Conservation (phyloP, 1,140 invertebrate species). For the Paraescarpia echinospica region DNA sequence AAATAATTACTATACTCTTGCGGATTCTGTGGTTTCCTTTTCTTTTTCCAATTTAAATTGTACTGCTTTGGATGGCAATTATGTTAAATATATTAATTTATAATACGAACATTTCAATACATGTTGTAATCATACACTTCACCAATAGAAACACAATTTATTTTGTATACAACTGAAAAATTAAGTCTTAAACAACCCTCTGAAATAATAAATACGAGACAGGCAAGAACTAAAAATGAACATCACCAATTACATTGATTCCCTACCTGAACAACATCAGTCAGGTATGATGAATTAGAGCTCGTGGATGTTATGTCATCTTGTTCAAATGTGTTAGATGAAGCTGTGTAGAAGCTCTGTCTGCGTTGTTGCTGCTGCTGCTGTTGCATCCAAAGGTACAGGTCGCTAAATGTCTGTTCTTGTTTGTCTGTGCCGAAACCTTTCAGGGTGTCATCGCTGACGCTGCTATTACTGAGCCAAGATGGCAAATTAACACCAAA, state of each 20-base stretch:
- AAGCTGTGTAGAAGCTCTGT: background rate
- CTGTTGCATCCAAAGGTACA: slow-evolving; percentile 91
- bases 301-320: background rate
- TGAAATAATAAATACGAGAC: no score
- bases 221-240: background rate
- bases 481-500: background rate
- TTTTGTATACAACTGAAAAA: no score
- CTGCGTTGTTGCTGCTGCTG: slow-evolving; percentile 83
- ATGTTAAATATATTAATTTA: no score
- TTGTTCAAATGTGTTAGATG: background rate
- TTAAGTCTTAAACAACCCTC: no score
- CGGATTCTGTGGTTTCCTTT: no score
- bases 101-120: no score
- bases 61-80: no score
- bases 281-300: background rate
- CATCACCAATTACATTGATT: background rate
- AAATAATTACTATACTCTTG: no score
- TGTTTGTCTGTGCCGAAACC: background rate
- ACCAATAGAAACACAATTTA: no score
- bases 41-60: no score
- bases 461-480: background rate
- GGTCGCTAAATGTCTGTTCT: slow-evolving; percentile 58
- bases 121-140: no score
- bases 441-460: background rate
- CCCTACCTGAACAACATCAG: background rate